A percentile compares a stretch with the other conserved stretches of the same genome.
These are phyloP conservation scores for Sthenelais limicola DNA, from an alignment of 2,888 invertebrate species.

Conservation along the genomic window DNA sequence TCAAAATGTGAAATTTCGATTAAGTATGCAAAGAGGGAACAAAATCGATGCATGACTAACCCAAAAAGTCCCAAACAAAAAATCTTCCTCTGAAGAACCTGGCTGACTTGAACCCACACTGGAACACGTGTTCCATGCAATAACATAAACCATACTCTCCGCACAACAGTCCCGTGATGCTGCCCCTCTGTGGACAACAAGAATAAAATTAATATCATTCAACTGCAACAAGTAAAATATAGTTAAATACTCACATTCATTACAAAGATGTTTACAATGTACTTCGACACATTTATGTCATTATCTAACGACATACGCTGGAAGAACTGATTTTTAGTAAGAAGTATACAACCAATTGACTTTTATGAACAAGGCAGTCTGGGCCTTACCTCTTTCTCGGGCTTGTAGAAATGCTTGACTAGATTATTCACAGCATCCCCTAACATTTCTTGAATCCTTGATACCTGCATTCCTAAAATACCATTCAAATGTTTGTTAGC, in stretches of 20 bases:
- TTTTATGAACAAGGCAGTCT: too few species aligned
- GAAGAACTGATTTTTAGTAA: too few species aligned
- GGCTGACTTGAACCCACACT: slow-evolving; percentile 94
- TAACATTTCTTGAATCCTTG: slow-evolving; percentile 82
- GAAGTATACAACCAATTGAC: too few species aligned
- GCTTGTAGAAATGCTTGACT: slow-evolving; percentile 95
- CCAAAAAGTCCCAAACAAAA: slow-evolving; percentile 98
- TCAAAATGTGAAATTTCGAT: too few species aligned
- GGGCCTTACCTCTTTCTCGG: slow-evolving; percentile 79
- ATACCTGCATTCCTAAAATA: slow-evolving; percentile 51
- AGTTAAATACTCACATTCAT: too few species aligned
- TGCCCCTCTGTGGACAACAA: slow-evolving; percentile 59
- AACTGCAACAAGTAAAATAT: too few species aligned
- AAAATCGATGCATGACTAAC: slow-evolving; percentile 77
- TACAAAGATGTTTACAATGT: too few species aligned
- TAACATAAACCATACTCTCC: slow-evolving; percentile 95
- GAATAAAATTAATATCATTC: too few species aligned
- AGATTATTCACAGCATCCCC: slow-evolving; percentile 96
- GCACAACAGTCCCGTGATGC: slow-evolving; percentile 90
- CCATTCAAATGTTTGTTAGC: too few species aligned
- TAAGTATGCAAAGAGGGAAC: too few species aligned
- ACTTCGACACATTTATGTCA: too few species aligned
- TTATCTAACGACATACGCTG: too few species aligned
- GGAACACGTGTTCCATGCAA: slow-evolving; percentile 93
- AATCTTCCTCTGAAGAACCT: slow-evolving; percentile 91